A percentile compares a stretch with the other conserved stretches of the same genome.
Evolutionary conservation across 2,888 invertebrate genomes (phyloP).

Genomic region (Drosophila hawaiiensis): DNA sequence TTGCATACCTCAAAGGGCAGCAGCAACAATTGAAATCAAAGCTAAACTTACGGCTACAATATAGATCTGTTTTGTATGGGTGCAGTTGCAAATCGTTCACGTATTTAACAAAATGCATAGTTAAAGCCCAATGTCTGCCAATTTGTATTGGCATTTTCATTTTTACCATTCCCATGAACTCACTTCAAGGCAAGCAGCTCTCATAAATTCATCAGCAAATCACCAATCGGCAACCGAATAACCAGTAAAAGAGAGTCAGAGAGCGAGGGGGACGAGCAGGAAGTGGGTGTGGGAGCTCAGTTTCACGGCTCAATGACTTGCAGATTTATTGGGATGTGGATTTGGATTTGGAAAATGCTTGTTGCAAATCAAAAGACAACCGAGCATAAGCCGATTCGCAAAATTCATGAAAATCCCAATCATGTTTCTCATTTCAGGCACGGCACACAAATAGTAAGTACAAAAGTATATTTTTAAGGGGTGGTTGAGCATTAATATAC

Average conservation of each 20-base stretch:
- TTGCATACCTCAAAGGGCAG: constrained; percentile 44
- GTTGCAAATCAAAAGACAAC: constrained; percentile 37
- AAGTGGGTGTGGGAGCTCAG: constrained; percentile 25
- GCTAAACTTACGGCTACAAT: background rate
- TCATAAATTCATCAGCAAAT: constrained; percentile 76
- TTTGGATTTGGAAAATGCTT: constrained; percentile 29
- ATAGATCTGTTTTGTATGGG: constrained; percentile 12
- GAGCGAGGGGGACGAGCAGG: background rate
- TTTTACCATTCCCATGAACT: constrained; percentile 21
- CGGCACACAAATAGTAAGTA: background rate
- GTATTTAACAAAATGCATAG: constrained; percentile 65
- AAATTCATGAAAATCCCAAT: constrained; percentile 17
- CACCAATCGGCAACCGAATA: constrained; percentile 38
- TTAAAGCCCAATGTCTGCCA: constrained; percentile 58
- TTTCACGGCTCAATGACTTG: constrained; percentile 65
- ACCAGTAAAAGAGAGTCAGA: constrained; percentile 18
- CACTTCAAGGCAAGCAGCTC: constrained; percentile 35
- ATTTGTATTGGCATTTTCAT: constrained; percentile 49
- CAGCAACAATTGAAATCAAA: background rate
- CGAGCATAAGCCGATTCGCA: constrained; percentile 1
- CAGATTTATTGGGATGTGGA: constrained; percentile 63
- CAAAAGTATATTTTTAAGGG: background rate
- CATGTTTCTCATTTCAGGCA: constrained; percentile 13
- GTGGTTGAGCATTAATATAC: background rate
- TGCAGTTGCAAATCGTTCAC: constrained; percentile 36